Conservation (phyloP, 2,113 vertebrate genomes). For the human (Homo sapiens) region DNA sequence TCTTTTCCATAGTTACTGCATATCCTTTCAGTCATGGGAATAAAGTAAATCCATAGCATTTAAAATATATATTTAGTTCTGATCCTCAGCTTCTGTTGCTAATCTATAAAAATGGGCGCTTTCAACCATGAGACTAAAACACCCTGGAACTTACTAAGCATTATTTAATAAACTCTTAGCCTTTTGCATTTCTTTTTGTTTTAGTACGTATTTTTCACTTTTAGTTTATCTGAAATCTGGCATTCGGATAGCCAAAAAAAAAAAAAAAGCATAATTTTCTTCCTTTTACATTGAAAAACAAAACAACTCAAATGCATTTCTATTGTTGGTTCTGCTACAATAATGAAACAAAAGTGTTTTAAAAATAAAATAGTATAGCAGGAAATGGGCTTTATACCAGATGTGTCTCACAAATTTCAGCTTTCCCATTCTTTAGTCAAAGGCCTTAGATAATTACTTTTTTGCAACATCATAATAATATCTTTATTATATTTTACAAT, state of each 20-base stretch:
- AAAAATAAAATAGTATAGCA: background rate
- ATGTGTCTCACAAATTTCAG: background rate
- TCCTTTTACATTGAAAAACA: background rate
- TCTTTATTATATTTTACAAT: constrained; percentile 6
- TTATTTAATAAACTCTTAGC: background rate
- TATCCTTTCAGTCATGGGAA: background rate
- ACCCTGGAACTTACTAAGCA: background rate
- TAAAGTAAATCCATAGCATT: background rate
- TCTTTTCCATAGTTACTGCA: background rate
- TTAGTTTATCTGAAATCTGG: background rate
- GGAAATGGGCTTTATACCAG: background rate
- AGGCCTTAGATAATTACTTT: background rate
- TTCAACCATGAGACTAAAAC: background rate
- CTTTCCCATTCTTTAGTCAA: background rate
- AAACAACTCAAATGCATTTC: background rate
- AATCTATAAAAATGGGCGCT: background rate
- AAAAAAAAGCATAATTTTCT: background rate
- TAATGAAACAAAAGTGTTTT: constrained; percentile 30
- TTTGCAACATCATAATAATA: background rate
- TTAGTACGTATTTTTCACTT: background rate
- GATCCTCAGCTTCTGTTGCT: background rate
- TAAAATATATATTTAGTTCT: background rate
- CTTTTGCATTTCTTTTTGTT: background rate
- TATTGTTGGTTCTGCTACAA: background rate
- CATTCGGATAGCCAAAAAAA: background rate